Percentiles rank a stretch among this genome's conserved stretches.
These are phyloP conservation scores for Elegia similella DNA, from an alignment of 2,888 invertebrate genomes.

Conservation along the genomic window DNA sequence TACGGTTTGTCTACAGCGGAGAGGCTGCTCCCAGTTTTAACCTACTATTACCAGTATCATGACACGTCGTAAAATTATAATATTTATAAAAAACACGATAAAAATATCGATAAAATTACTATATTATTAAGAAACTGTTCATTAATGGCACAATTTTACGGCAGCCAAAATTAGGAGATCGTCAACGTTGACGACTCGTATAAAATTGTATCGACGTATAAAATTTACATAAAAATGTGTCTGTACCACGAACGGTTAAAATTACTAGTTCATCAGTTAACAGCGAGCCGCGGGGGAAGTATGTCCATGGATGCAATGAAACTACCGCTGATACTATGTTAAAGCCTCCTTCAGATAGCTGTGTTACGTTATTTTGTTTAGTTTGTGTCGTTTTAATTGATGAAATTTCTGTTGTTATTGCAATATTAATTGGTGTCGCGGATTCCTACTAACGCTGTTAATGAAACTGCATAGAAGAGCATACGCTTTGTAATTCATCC, in stretches of 20 bases:
- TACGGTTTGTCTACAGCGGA: too few species aligned
- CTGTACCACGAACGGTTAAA: constrained; percentile 43
- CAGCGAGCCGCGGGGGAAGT: constrained; percentile 50
- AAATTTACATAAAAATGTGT: constrained; percentile 40
- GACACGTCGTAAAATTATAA: constrained; percentile 16
- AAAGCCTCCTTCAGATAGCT: constrained; percentile 9
- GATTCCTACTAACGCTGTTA: too few species aligned
- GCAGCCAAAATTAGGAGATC: constrained; percentile 30
- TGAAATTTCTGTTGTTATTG: too few species aligned
- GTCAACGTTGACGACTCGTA: constrained; percentile 36
- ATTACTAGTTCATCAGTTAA: constrained; percentile 55
- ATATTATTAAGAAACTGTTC: constrained; percentile 11
- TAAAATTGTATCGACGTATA: constrained; percentile 38
- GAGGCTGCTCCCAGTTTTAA: neutral
- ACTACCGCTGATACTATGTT: constrained; percentile 45
- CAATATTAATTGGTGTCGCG: too few species aligned
- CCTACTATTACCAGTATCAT: neutral
- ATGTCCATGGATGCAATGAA: constrained; percentile 47
- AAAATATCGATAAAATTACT: constrained; percentile 14
- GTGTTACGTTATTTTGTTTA: too few species aligned
- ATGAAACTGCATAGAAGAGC: too few species aligned
- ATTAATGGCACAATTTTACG: constrained; percentile 16
- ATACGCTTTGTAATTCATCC: too few species aligned
- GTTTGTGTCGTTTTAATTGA: too few species aligned
- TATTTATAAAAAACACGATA: constrained; percentile 15